Evolutionary conservation across 2,113 vertebrate genomes (phyloP), one percentile per base, ranked within the genome.

Genomic region (Pteruthius melanotis): DNA sequence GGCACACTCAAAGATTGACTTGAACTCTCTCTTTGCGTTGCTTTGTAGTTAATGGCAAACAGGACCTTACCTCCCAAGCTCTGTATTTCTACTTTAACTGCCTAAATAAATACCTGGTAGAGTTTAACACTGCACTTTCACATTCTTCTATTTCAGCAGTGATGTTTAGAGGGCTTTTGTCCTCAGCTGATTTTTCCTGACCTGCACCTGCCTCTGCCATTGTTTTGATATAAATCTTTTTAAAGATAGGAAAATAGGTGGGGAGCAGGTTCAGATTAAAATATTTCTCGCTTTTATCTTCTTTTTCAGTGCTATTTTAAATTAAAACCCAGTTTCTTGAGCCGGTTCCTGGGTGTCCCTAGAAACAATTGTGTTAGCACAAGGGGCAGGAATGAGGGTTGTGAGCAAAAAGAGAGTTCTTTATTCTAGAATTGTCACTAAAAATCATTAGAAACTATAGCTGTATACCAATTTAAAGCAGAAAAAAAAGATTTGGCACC

Each of bases 21-120:
- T 84, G 65, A 75, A 26, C 35, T 80, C 31, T 44, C 15, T 60
- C 49, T 31, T 60, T 45, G 39, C 7, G 2, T 87, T 77, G 50
- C 66, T 69, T 78, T 44, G 76, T 47, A 40, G 89, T 78, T 87
- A 81, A 68, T 75, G 52, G 77, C 64, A 88, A 95, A 64, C 47
- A 68, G 71, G 42, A 52, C 70, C 24, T 86, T 40, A 33, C 31
- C 59, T 64, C 50, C 44, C 42, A n/a, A 44, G 37, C 35, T 69
- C 79, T 77, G 1, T 39, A 27, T 54, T 80, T 11, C 40, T 63
- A 52, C 49, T 81, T 80, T 70, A 47, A 69, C 45, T 69, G 65
- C 24, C 40, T 83, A 30, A 77, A 49, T 74, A 90, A 93, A 78
- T 66, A 65, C 21, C 50, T 30, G 26, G 17, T 76, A 21, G 24